A percentile compares a stretch with the other conserved stretches of the same genome.
phyloP scores from a whole-genome alignment of 2,888 invertebrate species.

The Sthenelais limicola region DNA sequence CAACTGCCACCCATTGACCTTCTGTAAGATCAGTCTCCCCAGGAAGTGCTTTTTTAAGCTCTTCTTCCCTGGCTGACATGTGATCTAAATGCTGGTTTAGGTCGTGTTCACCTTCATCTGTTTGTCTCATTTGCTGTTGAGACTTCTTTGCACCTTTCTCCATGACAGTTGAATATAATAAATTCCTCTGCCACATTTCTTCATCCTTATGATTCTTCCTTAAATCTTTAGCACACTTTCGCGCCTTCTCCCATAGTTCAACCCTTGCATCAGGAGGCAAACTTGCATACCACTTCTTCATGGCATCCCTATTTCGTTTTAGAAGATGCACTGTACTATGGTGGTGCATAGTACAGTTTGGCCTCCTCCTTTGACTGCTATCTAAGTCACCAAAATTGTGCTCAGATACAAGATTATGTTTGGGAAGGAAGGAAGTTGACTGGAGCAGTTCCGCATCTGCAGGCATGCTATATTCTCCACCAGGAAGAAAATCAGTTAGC shows the following conservation, averaged over 20 bases:
- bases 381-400: constrained; percentile 21
- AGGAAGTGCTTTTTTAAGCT: background rate
- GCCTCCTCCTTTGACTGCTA: constrained; percentile 9
- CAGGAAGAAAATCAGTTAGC: constrained; percentile 8
- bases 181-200: background rate
- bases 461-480: background rate
- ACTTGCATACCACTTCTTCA: constrained; percentile 15
- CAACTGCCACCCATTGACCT: constrained; percentile 16
- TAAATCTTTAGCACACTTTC: background rate
- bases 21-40: background rate
- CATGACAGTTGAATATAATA: background rate
- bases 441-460: background rate
- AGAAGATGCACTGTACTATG: constrained; percentile 14
- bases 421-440: background rate
- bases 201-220: background rate
- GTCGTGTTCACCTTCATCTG: background rate
- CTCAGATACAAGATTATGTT: constrained; percentile 22
- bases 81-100: background rate
- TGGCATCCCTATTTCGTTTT: background rate
- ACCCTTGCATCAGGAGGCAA: background rate
- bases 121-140: background rate
- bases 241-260: background rate
- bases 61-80: background rate
- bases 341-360: constrained; percentile 22
- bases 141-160: background rate